Conservation (phyloP, 1,140 invertebrate genomes). For the Thaumetopoea pityocampa region DNA sequence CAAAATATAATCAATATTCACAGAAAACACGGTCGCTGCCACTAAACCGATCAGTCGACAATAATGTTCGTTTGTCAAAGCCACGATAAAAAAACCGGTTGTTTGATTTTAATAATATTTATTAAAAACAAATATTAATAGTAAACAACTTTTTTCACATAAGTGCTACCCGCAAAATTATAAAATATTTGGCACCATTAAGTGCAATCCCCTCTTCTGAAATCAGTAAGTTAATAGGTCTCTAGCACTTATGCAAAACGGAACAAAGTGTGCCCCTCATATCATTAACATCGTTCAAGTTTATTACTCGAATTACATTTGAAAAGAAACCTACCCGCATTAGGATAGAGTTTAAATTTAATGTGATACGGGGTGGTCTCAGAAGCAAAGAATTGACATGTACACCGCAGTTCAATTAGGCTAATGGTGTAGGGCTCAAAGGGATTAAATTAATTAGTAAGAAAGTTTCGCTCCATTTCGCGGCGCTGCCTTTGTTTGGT, state of each 20-base stretch:
- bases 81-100: too few relatives aligned
- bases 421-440: constrained; percentile 70
- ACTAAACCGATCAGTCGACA: too few relatives aligned
- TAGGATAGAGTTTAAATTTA: constrained; percentile 25
- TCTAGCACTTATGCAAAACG: constrained; percentile 61
- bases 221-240: constrained; percentile 1
- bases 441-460: constrained; percentile 75
- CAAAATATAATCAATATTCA: too few relatives aligned
- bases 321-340: constrained; percentile 17
- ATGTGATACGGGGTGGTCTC: constrained; percentile 20
- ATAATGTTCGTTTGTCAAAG: too few relatives aligned
- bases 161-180: too few relatives aligned
- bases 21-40: too few relatives aligned
- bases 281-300: constrained; percentile 55
- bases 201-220: constrained; percentile 1
- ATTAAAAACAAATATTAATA: too few relatives aligned
- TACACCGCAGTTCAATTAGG: constrained; percentile 75
- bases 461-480: constrained; percentile 67
- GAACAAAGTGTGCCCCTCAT: constrained; percentile 56
- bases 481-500: constrained; percentile 59
- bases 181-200: too few relatives aligned
- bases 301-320: constrained; percentile 4
- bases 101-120: too few relatives aligned
- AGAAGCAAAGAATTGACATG: constrained; percentile 72
- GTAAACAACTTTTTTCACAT: too few relatives aligned